Evolutionary conservation across 2,888 invertebrate genomes (phyloP), one percentile per base, ranked within the genome.

Genomic region (Sussaba pulchella): DNA sequence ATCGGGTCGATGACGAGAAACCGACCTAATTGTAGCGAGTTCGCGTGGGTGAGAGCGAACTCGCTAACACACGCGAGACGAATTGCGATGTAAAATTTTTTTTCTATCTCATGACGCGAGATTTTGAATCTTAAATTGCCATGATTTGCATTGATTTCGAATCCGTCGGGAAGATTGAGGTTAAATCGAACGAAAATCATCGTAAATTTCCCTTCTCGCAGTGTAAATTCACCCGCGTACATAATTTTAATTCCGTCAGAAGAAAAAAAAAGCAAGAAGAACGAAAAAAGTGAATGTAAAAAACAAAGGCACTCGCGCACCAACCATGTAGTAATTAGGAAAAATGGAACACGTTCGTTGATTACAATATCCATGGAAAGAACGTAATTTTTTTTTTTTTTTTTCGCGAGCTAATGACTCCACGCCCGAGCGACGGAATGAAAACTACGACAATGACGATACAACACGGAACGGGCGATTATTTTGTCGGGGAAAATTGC

Each of bases 351-450:
- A 70, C 74, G 43, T 31, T 9, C 31, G 79, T 59, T 75, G 50
- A 75, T 79, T 79, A 64, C 57, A 47, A 64, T 75, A 41, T 74
- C 26, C 43, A 19, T n/a, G n/a, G n/a, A n/a, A n/a, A n/a, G n/a
- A n/a, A n/a, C n/a, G n/a, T n/a, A n/a, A n/a, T n/a, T n/a, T n/a
- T n/a, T n/a, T n/a, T n/a, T n/a, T n/a, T n/a, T n/a, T n/a, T 47
- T 64, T 47, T 54, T 21, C 19, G 36, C 12, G 10, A 14, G 52
- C 24, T 66, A 59, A 75, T 66, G 73, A 74, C 57, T 36, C 43
- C 47, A 45, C n/a, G 54, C 36, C 21, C 43, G 64, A 36, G 21
- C 43, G 64, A 36, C 64, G 12, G 47, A 71, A 77, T 39, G 41
- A 61, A n/a, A 39, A 52, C 31, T 47, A 43, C n/a, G 21, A 57